Evolutionary conservation across 2,113 vertebrate species (phyloP).

Genomic region (Saccopteryx bilineata): DNA sequence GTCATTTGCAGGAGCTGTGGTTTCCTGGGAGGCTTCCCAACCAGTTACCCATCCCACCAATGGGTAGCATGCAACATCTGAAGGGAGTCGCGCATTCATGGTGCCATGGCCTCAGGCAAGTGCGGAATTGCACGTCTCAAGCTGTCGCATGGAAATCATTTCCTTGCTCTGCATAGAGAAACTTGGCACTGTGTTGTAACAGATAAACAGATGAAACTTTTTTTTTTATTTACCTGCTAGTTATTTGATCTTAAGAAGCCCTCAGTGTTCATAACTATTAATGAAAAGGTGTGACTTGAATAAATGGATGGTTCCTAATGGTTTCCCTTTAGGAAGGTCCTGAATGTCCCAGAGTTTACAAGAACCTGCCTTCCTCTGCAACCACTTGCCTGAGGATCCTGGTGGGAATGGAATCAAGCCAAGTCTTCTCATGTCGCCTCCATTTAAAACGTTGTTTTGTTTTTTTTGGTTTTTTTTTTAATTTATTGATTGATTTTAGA

Average conservation of each 20-base stretch:
- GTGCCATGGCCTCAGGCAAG: constrained; percentile 64
- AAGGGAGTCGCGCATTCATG: not conserved
- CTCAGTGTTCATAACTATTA: not conserved
- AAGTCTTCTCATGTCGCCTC: not conserved
- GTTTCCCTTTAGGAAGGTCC: not conserved
- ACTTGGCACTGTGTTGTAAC: not conserved
- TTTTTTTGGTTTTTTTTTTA: no score
- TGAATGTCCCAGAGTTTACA: not conserved
- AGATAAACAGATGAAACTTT: not conserved
- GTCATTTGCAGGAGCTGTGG: constrained; percentile 74
- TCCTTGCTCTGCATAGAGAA: constrained; percentile 52
- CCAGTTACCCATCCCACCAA: constrained; percentile 29
- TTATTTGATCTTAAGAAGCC: not conserved
- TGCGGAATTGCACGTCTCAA: constrained; percentile 7
- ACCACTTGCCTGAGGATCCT: not conserved
- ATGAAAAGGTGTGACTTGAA: not conserved
- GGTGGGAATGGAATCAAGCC: not conserved
- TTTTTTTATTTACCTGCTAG: not conserved
- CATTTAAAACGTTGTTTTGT: not conserved
- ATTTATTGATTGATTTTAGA: no score
- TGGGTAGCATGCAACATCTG: constrained; percentile 49
- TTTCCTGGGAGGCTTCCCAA: constrained; percentile 78
- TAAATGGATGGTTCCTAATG: not conserved
- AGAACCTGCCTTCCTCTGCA: not conserved
- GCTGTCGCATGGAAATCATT: constrained; percentile 40